Conservation (phyloP, 2,113 vertebrate species). For the Ginglymostoma cirratum region DNA sequence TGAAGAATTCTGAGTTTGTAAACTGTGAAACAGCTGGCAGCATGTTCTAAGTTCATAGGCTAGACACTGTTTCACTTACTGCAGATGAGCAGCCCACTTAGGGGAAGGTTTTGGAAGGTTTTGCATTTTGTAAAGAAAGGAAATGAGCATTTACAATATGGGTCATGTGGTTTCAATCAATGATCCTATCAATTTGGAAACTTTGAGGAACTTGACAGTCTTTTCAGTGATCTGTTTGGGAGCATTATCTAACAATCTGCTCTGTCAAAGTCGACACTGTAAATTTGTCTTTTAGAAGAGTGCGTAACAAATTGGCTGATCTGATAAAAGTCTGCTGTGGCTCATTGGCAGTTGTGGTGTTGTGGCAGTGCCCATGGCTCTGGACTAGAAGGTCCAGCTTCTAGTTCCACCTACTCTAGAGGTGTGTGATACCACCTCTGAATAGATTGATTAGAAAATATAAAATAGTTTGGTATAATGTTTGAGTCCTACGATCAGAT, state of each 20-base stretch:
- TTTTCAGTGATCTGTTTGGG: neutral
- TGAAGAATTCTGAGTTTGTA: neutral
- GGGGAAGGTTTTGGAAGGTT: neutral
- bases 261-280: neutral
- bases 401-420: too few relatives aligned
- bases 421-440: too few relatives aligned
- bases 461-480: neutral
- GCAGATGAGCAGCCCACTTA: neutral
- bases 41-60: neutral
- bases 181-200: neutral
- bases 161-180: neutral
- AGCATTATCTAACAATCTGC: neutral
- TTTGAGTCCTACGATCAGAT: neutral
- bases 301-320: neutral
- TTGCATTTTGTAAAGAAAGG: neutral
- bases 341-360: neutral
- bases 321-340: neutral
- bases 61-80: neutral
- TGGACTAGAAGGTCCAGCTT: too few relatives aligned
- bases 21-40: neutral
- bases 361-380: too few relatives aligned
- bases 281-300: neutral
- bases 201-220: neutral
- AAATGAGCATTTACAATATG: neutral
- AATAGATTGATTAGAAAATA: too few relatives aligned